phyloP scores from a whole-genome alignment of 64 coral and sea anemone species.

The Montipora foliosa region DNA sequence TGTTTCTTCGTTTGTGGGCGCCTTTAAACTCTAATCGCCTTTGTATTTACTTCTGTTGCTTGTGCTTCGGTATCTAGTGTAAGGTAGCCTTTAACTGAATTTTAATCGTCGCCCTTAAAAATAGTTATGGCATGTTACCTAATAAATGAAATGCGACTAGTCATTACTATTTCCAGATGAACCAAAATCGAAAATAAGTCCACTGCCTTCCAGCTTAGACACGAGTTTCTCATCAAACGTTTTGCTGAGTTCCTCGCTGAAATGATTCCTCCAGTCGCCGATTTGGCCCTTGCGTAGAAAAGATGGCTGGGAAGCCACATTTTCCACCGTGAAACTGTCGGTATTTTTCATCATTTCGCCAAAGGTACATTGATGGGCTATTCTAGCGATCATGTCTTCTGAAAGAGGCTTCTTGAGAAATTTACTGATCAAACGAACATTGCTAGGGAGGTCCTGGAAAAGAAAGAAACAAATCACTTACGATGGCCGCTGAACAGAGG shows the following conservation, averaged over 20 bases:
- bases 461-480: neutral
- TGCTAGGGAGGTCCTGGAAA: conserved; percentile 19
- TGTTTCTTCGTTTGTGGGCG: too few species aligned
- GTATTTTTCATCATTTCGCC: neutral
- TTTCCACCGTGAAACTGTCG: neutral
- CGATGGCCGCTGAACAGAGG: too few species aligned
- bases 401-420: conserved; percentile 14
- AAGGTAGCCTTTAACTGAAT: too few species aligned
- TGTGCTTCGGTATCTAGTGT: too few species aligned
- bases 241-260: conserved; percentile 1
- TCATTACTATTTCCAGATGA: too few species aligned
- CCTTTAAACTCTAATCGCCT: too few species aligned
- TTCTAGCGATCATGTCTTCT: neutral
- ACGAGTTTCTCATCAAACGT: neutral
- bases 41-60: too few species aligned
- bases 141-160: too few species aligned
- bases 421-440: neutral
- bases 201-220: neutral
- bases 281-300: conserved; percentile 14
- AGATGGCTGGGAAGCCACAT: neutral
- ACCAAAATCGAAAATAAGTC: conserved; percentile 12
- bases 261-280: neutral
- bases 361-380: conserved; percentile 40
- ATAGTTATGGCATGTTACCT: too few species aligned
- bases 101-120: too few species aligned